Evolutionary conservation across 1,140 invertebrate species (phyloP).

Genomic region (Lamellibrachia luymesi): DNA sequence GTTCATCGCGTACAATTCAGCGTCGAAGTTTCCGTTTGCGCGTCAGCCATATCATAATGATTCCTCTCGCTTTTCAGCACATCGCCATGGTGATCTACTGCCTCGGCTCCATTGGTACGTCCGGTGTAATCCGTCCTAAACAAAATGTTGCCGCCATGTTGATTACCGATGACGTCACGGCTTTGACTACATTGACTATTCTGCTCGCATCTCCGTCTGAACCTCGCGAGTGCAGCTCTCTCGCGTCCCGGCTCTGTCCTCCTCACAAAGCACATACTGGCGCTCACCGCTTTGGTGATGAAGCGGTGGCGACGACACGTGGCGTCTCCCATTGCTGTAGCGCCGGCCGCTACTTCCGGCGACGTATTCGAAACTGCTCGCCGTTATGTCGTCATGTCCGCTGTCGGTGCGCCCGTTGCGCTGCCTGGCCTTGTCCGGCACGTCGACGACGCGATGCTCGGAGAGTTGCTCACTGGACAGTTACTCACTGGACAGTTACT

Average conservation of each 20-base stretch:
- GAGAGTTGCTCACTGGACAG: no score
- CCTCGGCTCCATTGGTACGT: neutral
- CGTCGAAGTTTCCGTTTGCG: neutral
- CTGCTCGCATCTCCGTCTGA: neutral
- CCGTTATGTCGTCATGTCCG: neutral
- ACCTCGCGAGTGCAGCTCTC: neutral
- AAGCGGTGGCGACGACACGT: neutral
- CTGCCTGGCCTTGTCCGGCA: neutral
- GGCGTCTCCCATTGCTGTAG: neutral
- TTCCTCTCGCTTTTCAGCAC: neutral
- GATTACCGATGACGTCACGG: neutral
- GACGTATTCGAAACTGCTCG: neutral
- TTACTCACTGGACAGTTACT: no score
- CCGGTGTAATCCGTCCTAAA: neutral
- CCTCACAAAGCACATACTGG: neutral
- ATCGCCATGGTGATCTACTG: neutral
- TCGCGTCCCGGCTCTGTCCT: neutral
- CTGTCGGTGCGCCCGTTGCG: neutral
- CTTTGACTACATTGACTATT: neutral
- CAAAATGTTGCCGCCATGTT: neutral
- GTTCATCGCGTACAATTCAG: neutral
- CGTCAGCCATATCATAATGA: neutral
- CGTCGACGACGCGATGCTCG: neutral
- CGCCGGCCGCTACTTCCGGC: neutral
- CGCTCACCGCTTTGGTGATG: neutral